Percentiles rank a stretch among this genome's conserved stretches.
These are phyloP conservation scores for Pelobates fuscus DNA, from an alignment of 2,113 vertebrate genomes.

Conservation along the genomic window DNA sequence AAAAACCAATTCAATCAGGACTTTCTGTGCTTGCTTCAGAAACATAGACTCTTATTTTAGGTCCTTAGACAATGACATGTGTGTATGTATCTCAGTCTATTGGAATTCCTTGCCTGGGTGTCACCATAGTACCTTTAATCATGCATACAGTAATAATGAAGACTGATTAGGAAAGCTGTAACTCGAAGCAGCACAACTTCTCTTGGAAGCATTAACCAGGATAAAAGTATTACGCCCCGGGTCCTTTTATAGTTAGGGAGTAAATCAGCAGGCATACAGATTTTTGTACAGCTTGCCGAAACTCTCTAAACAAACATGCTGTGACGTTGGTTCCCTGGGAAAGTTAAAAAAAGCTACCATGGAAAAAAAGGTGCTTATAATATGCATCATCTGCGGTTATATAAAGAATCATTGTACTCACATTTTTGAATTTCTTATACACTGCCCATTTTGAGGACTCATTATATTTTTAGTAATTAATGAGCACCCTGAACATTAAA, in stretches of 20 bases:
- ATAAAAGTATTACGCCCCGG: background rate
- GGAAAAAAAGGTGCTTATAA: background rate
- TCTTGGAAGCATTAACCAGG: conserved; percentile 7
- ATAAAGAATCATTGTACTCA: background rate
- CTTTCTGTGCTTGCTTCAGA: background rate
- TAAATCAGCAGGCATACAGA: too few relatives aligned
- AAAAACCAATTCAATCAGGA: background rate
- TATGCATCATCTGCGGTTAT: conserved; percentile 6
- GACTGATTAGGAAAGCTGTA: conserved; percentile 16
- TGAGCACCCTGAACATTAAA: too few relatives aligned
- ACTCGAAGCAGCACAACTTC: background rate
- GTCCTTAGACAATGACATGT: background rate
- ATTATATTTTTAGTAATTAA: too few relatives aligned
- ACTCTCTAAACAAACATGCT: background rate
- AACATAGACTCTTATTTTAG: conserved; percentile 5
- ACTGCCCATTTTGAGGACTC: too few relatives aligned
- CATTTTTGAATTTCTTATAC: too few relatives aligned
- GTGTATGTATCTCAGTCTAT: background rate
- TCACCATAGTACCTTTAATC: conserved; percentile 12
- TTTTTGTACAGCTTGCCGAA: background rate
- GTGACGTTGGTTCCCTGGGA: conserved; percentile 11
- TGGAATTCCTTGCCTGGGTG: conserved; percentile 9
- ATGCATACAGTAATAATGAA: conserved; percentile 3
- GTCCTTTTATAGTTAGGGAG: background rate
- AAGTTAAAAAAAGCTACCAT: conserved; percentile 17